These are phyloP conservation scores for Malacoctenus gilli DNA, from an alignment of 2,797 vertebrate species.

Conservation along the genomic window DNA sequence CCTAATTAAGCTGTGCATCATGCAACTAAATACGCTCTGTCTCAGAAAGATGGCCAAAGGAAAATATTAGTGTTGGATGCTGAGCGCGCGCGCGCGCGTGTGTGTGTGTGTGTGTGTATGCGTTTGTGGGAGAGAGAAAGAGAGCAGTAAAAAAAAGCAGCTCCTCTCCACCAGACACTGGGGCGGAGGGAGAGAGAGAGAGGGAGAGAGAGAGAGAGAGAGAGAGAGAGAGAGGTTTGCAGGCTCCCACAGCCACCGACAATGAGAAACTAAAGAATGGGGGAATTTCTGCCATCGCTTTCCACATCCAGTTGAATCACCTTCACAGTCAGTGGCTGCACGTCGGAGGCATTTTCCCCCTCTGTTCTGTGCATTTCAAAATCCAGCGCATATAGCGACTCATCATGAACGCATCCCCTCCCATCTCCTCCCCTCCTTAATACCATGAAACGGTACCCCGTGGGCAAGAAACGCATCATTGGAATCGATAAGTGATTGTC, in stretches of 20 bases:
- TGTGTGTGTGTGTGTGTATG: too few relatives aligned
- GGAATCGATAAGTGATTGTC: constrained; percentile 72
- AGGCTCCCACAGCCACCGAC: constrained; percentile 43
- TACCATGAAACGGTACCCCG: constrained; percentile 51
- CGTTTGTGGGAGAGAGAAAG: constrained; percentile 1
- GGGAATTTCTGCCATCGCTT: background rate
- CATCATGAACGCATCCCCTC: constrained; percentile 27
- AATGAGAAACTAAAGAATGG: constrained; percentile 41
- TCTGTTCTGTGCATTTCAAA: constrained; percentile 39
- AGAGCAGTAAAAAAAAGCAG: constrained; percentile 24
- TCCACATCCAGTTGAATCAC: constrained; percentile 29
- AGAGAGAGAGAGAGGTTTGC: constrained; percentile 51
- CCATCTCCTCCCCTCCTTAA: constrained; percentile 13
- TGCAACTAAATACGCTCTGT: constrained; percentile 36
- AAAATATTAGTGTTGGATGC: constrained; percentile 24
- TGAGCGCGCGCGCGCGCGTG: too few relatives aligned
- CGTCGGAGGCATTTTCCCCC: constrained; percentile 15
- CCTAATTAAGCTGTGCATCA: constrained; percentile 33
- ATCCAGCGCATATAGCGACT: constrained; percentile 29
- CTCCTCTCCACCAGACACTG: constrained; percentile 62
- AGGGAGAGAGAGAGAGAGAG: too few relatives aligned
- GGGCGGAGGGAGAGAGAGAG: constrained; percentile 57
- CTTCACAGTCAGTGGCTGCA: constrained; percentile 4
- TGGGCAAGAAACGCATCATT: constrained; percentile 64
- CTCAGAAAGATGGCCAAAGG: constrained; percentile 22